A percentile compares a stretch with the other conserved stretches of the same genome.
phyloP scores from a whole-genome alignment of 2,797 vertebrate genomes.

The Coendou prehensilis region DNA sequence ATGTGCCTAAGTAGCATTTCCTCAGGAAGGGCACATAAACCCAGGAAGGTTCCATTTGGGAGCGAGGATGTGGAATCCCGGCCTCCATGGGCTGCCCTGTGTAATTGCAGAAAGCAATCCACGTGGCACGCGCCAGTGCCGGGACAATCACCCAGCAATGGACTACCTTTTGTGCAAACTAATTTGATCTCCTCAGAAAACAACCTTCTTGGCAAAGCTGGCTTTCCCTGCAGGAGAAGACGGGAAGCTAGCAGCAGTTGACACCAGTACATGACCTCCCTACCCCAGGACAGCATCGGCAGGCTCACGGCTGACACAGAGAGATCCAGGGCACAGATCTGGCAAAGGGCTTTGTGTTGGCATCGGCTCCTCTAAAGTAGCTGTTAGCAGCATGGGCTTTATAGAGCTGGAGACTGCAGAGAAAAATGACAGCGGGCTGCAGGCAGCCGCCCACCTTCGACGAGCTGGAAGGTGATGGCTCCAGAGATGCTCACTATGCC shows the following conservation, averaged over 20 bases:
- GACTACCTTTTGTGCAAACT: slow-evolving; percentile 48
- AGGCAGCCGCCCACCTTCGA: not conserved
- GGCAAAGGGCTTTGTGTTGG: not conserved
- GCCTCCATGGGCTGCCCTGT: not conserved
- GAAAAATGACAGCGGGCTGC: not conserved
- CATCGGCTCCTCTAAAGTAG: not conserved
- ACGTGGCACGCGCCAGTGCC: not conserved
- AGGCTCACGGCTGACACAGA: not conserved
- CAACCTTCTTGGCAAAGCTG: slow-evolving; percentile 59
- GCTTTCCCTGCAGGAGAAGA: slow-evolving; percentile 6
- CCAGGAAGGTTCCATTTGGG: not conserved
- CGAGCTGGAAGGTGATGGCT: not conserved
- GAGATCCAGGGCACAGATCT: not conserved
- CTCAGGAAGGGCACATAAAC: not conserved
- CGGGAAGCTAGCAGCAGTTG: slow-evolving; percentile 42
- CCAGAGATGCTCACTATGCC: not conserved
- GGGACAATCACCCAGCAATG: slow-evolving; percentile 64
- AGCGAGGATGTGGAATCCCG: not conserved
- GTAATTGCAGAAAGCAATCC: slow-evolving; percentile 10
- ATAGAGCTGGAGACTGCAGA: not conserved
- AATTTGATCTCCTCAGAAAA: slow-evolving; percentile 62
- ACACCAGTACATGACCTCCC: not conserved
- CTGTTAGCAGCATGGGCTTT: not conserved
- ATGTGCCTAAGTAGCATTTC: slow-evolving; percentile 17
- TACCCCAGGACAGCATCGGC: not conserved